These are phyloP conservation scores for Lycaena phlaeas DNA, from an alignment of 2,888 invertebrate species.

Conservation along the genomic window DNA sequence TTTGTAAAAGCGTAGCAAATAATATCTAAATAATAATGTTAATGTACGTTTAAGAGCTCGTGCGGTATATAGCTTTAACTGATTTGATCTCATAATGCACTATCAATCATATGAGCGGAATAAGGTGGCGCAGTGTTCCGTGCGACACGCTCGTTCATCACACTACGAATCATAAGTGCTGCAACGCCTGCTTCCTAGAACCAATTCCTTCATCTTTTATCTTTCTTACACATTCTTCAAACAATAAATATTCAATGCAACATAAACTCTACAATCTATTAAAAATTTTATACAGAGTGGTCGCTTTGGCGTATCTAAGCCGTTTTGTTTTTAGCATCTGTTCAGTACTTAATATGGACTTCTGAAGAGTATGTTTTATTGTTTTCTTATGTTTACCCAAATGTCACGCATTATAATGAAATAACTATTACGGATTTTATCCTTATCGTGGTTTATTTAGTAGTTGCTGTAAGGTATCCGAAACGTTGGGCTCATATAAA, in stretches of 20 bases:
- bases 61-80: constrained; percentile 23
- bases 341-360: too few species aligned
- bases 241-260: constrained; percentile 3
- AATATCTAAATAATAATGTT: too few species aligned
- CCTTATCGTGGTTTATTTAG: too few species aligned
- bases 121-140: constrained; percentile 38
- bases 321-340: too few species aligned
- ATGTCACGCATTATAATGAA: too few species aligned
- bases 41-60: not conserved
- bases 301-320: too few species aligned
- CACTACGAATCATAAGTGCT: constrained; percentile 64
- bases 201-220: constrained; percentile 22
- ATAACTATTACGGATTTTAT: too few species aligned
- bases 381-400: too few species aligned
- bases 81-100: constrained; percentile 45
- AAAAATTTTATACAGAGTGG: not conserved
- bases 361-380: too few species aligned
- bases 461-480: too few species aligned
- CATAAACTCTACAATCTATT: not conserved
- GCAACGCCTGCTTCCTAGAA: constrained; percentile 30
- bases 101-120: constrained; percentile 51
- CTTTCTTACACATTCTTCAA: constrained; percentile 14
- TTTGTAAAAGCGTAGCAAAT: too few species aligned
- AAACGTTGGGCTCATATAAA: too few species aligned
- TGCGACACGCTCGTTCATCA: constrained; percentile 53